These are phyloP conservation scores for Stegostoma tigrinum DNA, from an alignment of 2,113 vertebrate species.

Conservation along the genomic window DNA sequence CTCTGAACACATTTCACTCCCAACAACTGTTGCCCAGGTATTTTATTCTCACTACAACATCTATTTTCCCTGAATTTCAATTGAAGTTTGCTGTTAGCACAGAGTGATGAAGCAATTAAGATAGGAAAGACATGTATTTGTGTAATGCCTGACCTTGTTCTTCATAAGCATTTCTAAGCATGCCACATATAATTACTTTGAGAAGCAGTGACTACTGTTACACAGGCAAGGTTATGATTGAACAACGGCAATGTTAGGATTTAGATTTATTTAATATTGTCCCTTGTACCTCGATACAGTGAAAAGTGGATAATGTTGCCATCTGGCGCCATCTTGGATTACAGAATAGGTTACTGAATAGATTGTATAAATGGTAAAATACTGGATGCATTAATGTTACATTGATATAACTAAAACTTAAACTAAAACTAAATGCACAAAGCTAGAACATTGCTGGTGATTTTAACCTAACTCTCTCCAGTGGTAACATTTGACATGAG, in stretches of 20 bases:
- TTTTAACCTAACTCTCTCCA: not conserved
- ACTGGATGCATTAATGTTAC: too few relatives aligned
- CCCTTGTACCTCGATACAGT: too few relatives aligned
- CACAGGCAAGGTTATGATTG: not conserved
- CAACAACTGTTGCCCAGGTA: not conserved
- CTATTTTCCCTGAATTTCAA: not conserved
- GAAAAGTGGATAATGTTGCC: too few relatives aligned
- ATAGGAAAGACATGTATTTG: not conserved
- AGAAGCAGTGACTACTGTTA: not conserved
- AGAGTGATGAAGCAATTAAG: not conserved
- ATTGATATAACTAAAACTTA: too few relatives aligned
- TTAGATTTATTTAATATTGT: too few relatives aligned
- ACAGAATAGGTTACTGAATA: too few relatives aligned
- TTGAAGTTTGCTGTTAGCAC: not conserved
- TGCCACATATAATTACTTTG: not conserved
- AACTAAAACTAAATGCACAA: not conserved
- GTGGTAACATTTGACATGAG: not conserved
- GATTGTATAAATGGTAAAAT: too few relatives aligned
- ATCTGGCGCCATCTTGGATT: too few relatives aligned
- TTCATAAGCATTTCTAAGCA: not conserved
- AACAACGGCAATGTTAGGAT: not conserved
- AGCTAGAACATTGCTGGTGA: not conserved
- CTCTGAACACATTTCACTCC: not conserved
- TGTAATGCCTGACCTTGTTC: not conserved
- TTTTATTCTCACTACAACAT: not conserved